A percentile compares a stretch with the other conserved stretches of the same genome.
Conservation (phyloP, 2,888 invertebrate species). For the Dinocampus coccinellae region DNA sequence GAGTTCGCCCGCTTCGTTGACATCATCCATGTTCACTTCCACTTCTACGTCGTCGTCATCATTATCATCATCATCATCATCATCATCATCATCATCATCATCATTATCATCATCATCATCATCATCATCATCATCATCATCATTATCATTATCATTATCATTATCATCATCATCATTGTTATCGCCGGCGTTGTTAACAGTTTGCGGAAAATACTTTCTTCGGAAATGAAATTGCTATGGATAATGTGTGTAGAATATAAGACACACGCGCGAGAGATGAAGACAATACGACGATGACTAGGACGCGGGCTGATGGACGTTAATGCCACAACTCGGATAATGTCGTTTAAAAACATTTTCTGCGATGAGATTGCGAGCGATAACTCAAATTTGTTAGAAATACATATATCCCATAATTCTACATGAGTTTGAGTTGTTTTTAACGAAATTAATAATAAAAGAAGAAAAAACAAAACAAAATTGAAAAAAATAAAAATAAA, state of each 20-base stretch:
- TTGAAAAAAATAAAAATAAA: too few relatives aligned
- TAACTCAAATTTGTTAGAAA: background rate
- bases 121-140: too few relatives aligned
- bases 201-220: constrained; percentile 40
- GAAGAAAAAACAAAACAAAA: too few relatives aligned
- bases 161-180: constrained; percentile 33
- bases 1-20: background rate
- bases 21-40: too few relatives aligned
- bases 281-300: too few relatives aligned
- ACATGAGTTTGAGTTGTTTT: background rate
- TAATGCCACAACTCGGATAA: constrained; percentile 23
- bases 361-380: constrained; percentile 8
- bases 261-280: background rate
- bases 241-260: constrained; percentile 6
- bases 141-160: too few relatives aligned
- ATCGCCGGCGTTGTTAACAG: constrained; percentile 32
- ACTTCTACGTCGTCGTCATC: too few relatives aligned
- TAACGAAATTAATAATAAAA: too few relatives aligned
- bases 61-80: too few relatives aligned
- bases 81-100: too few relatives aligned
- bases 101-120: too few relatives aligned
- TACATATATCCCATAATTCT: background rate
- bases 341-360: constrained; percentile 21
- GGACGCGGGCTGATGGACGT: background rate
- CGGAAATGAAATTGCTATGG: constrained; percentile 32